Percentiles rank a stretch among this genome's conserved stretches.
Conservation (phyloP, 2,113 vertebrate genomes). For the Xenotilapia leptura region DNA sequence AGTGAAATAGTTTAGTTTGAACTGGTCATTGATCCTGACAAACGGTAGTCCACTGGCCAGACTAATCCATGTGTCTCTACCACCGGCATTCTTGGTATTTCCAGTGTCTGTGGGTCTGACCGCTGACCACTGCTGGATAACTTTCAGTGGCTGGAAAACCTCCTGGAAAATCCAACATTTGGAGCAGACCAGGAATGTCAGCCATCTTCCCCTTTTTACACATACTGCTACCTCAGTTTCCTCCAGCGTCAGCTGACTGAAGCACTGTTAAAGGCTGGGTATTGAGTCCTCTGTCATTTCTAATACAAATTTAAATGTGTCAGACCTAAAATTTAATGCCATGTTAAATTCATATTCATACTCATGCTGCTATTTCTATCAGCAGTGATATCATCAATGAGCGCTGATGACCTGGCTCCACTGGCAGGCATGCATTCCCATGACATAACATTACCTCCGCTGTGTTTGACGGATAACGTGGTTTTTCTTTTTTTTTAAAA, state of each 20-base stretch:
- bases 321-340: background rate
- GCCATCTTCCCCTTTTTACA: conserved; percentile 25
- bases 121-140: conserved; percentile 61
- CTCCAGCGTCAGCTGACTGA: conserved; percentile 7
- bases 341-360: background rate
- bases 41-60: conserved; percentile 30
- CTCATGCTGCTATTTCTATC: background rate
- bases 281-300: background rate
- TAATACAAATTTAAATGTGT: background rate
- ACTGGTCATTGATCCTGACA: conserved; percentile 27
- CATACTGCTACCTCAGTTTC: conserved; percentile 22
- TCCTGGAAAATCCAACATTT: conserved; percentile 57
- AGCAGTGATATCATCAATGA: background rate
- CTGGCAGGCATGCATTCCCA: background rate
- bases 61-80: conserved; percentile 49
- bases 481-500: background rate
- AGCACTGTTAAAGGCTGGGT: background rate
- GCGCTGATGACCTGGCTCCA: background rate
- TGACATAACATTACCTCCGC: background rate
- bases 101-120: conserved; percentile 69
- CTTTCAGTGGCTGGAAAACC: conserved; percentile 68
- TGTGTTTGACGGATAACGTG: background rate
- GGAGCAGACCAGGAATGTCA: conserved; percentile 37
- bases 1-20: background rate
- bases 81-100: conserved; percentile 55